These are phyloP conservation scores for Ooceraea biroi DNA, from an alignment of 1,140 invertebrate genomes.

Conservation along the genomic window DNA sequence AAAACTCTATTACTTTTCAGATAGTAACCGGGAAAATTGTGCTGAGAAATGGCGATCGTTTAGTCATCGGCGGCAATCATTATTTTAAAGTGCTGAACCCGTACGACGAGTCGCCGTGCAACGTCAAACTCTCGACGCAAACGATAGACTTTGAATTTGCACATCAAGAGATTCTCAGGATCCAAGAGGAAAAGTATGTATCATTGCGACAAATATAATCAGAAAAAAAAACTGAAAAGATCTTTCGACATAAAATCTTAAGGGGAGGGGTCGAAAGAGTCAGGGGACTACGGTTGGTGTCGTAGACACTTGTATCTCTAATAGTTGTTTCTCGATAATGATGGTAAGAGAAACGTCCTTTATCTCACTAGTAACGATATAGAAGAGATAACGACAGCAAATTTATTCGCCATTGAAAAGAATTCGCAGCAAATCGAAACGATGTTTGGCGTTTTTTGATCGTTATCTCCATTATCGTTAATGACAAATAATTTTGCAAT, in stretches of 20 bases:
- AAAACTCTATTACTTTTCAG: constrained; percentile 21
- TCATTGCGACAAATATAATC: not conserved
- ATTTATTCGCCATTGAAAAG: not conserved
- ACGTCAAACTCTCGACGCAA: constrained; percentile 75
- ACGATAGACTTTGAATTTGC: constrained; percentile 88
- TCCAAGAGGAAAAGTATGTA: constrained; percentile 87
- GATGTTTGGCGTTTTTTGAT: constrained; percentile 5
- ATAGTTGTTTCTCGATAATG: not conserved
- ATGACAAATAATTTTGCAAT: not conserved
- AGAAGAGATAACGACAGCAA: not conserved
- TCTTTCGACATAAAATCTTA: not conserved
- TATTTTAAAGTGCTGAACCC: constrained; percentile 89
- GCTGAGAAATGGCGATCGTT: constrained; percentile 88
- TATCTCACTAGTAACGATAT: not conserved
- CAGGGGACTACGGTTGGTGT: not conserved
- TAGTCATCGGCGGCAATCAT: constrained; percentile 90
- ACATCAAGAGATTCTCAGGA: constrained; percentile 88
- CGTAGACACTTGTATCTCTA: not conserved
- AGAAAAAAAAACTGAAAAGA: not conserved
- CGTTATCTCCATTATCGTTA: constrained; percentile 12
- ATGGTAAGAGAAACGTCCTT: not conserved
- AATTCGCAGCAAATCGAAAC: not conserved
- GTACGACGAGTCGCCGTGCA: constrained; percentile 73
- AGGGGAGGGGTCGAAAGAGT: not conserved
- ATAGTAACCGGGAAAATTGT: constrained; percentile 80